Base-by-base conservation (phyloP, 1,140 invertebrate species). In the Tetranychus cinnabarinus region DNA sequence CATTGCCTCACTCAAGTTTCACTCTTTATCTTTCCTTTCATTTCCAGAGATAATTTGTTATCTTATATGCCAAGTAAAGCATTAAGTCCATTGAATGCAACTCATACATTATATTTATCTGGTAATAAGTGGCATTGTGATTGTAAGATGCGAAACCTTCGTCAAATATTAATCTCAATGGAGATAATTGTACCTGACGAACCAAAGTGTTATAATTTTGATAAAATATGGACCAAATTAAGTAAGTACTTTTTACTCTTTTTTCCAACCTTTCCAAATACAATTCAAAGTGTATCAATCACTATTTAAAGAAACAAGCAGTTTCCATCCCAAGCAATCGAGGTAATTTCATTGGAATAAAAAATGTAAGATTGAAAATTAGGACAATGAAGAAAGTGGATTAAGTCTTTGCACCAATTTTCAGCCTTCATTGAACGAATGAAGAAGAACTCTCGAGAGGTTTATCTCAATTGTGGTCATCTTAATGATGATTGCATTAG, bases 41-140 rank as follows among this genome's bases (percentile, higher is more conserved):
- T 59, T 42, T 61, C 60, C 45, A 73, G 87, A 31, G 80, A 78
- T 7, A 77, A 78, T 3, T 71, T 78, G 64, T 75, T 91, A 61
- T 78, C 76, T 15, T 80, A 76, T 65, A 78, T 86, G 63, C 74
- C 82, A 23, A 72, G 74, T 46, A 75, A 79, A 62, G 79, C 83
- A 62, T 74, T 88, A 34, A 82, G 82, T 2, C 78, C 79, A 61
- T 75, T 88, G 5, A 70, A 78, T 54, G 79, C 77, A 62, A 72
- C 87, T 36, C 82, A 85, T 65, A 83, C 81, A 7, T 70, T 88
- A 47, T 81, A 84, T 66, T 70, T 87, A 35, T 77, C 81, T 13
- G 77, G 77, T 42, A 88, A 88, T 70, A 81, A 81, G 0, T 87
- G 85, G 85, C 81, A 86, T 69, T 88, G 85, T 70, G 81, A 82